Evolutionary conservation across 2,888 invertebrate species (phyloP).

Genomic region (Mechanitis mazaeus): DNA sequence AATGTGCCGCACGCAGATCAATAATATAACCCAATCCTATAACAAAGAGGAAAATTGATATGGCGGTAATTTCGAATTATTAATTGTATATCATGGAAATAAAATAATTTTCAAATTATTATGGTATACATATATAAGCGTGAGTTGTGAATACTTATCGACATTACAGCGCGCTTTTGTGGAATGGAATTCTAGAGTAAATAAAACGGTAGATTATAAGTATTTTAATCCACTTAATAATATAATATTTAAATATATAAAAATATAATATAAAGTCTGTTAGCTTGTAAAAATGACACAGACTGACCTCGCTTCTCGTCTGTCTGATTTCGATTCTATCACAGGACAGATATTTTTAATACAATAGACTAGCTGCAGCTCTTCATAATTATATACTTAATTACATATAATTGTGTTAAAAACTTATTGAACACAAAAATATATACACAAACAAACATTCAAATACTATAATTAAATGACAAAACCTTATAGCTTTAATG

Average conservation of each 20-base stretch:
- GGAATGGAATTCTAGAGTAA: constrained; percentile 31
- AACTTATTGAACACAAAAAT: too few species aligned
- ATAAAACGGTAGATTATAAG: constrained; percentile 13
- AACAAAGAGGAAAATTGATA: constrained; percentile 52
- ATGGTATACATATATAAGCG: too few species aligned
- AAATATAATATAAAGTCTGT: not conserved
- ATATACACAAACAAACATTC: too few species aligned
- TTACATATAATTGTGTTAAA: too few species aligned
- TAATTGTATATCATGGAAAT: constrained; percentile 9
- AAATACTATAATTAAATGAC: too few species aligned
- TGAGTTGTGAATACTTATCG: constrained; percentile 31
- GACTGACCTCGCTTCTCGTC: too few species aligned
- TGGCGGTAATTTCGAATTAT: constrained; percentile 60
- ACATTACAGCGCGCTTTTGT: constrained; percentile 43
- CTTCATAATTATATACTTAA: too few species aligned
- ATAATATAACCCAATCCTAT: constrained; percentile 49
- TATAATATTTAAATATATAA: not conserved
- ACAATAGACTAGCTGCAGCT: too few species aligned
- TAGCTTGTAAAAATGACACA: not conserved
- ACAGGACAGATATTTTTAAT: too few species aligned
- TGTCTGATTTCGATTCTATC: not conserved
- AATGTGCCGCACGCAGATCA: constrained; percentile 63
- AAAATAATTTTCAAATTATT: not conserved
- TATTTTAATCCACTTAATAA: not conserved
- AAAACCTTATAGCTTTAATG: too few species aligned